Evolutionary conservation across 2,113 vertebrate genomes (phyloP), one percentile per base, ranked within the genome.

Genomic region (Naja naja): DNA sequence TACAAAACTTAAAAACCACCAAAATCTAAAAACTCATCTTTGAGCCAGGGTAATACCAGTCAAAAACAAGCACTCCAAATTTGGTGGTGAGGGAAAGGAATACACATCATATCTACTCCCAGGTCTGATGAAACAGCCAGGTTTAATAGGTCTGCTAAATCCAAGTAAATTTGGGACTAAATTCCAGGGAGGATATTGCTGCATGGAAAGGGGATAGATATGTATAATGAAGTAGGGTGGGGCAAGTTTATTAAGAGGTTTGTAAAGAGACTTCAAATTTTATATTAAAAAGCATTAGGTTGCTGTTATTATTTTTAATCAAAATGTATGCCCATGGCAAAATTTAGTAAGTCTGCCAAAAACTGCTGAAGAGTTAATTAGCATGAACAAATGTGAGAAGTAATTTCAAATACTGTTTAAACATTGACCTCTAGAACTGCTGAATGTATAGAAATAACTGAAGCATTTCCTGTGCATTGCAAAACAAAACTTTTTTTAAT

Each of bases 401-500:
- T 20, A 90, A 58, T 87, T 64, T 69, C 49, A 87, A 86, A n/a
- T 74, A 8, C 54, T 52, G 25, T 90, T 90, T 93, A 90, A 90
- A 22, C 54, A 60, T 30, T 93, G 92, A 90, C 54, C 47, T 87
- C 55, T n/a, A 85, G 25, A 88, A 69, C 52, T 92, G 58, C 88
- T 81, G 91, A 89, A 85, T 92, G 49, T 69, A 89, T 81, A 16
- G 56, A 92, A 92, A 88, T 30, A 88, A 69, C 23, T 69, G 47
- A 92, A 69, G 47, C 56, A 30, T 87, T 43, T 34, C 34, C n/a
- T 43, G 11, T 12, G 86, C 25, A 56, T 87, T 87, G 43, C 34
- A 53, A 64, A 88, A 87, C 18, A 49, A 49, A 93, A 43, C 18
- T 45, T 49, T 54, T 64, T 58, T 43, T 88, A 54, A 25, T 6